Percentiles rank a stretch among this genome's conserved stretches.
phyloP scores from a whole-genome alignment of 2,888 invertebrate species.

The Zygogramma bicolorata region DNA sequence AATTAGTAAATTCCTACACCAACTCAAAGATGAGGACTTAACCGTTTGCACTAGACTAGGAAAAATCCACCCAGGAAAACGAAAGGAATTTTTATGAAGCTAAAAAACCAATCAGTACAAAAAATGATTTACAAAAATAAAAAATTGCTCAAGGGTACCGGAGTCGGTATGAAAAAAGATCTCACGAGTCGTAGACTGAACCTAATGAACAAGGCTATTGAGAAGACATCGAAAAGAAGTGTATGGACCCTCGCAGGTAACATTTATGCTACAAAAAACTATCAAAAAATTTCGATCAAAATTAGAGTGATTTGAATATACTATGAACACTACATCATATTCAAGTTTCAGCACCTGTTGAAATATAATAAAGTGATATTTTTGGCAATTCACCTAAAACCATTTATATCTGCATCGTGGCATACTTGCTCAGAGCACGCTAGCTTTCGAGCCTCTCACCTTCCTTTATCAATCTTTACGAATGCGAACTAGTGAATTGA shows the following conservation, averaged over 20 bases:
- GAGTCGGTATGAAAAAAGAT: constrained; percentile 9
- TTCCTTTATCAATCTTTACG: too few relatives aligned
- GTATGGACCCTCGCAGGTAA: constrained; percentile 1
- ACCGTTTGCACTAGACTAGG: neutral
- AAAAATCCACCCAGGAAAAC: neutral
- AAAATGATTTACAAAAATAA: neutral
- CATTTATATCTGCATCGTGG: too few relatives aligned
- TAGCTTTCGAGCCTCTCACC: too few relatives aligned
- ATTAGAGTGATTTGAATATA: neutral
- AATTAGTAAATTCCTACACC: neutral
- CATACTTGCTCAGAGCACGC: too few relatives aligned
- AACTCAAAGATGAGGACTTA: neutral
- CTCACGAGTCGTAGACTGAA: neutral
- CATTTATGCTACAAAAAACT: constrained; percentile 7
- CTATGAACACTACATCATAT: neutral
- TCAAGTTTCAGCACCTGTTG: neutral
- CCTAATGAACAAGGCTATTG: constrained; percentile 7
- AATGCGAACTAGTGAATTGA: too few relatives aligned
- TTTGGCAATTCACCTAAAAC: too few relatives aligned
- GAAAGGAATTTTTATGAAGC: neutral
- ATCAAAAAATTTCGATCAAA: neutral
- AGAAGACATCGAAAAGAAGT: neutral
- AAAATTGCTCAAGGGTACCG: constrained; percentile 11
- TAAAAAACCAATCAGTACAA: neutral
- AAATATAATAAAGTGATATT: too few relatives aligned